Evolutionary conservation across 1,140 invertebrate species (phyloP).

Genomic region (Hesperophylax magnus): DNA sequence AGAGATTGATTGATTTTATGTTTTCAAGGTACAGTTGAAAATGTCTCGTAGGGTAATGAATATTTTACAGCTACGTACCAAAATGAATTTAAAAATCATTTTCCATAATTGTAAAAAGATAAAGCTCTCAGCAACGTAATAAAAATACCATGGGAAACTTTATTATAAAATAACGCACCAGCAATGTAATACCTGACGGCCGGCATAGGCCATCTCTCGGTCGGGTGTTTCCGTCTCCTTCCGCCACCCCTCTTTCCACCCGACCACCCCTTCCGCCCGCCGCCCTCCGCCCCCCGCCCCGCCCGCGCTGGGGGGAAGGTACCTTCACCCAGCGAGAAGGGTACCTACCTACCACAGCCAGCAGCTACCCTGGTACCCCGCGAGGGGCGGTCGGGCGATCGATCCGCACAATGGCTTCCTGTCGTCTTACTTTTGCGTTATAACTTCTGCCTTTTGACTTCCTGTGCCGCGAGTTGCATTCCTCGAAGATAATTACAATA

Average conservation of each 20-base stretch:
- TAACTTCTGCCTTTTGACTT: too few species aligned
- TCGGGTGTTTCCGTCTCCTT: constrained; percentile 43
- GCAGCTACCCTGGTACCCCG: not conserved
- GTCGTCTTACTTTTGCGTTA: too few species aligned
- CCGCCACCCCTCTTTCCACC: constrained; percentile 42
- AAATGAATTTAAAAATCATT: too few species aligned
- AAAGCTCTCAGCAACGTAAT: not conserved
- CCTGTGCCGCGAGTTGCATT: too few species aligned
- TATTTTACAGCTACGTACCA: too few species aligned
- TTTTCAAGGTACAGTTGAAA: too few species aligned
- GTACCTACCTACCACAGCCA: too few species aligned
- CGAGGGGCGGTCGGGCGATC: constrained; percentile 43
- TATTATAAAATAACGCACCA: not conserved
- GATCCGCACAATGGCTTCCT: constrained; percentile 25
- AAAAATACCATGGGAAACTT: not conserved
- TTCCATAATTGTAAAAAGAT: too few species aligned
- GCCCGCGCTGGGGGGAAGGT: constrained; percentile 25
- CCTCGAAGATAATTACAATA: too few species aligned
- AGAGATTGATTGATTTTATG: too few species aligned
- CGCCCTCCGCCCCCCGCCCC: constrained; percentile 51
- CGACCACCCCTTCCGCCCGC: constrained; percentile 12
- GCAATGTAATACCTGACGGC: not conserved
- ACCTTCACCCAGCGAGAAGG: too few species aligned
- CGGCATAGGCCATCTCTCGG: constrained; percentile 21
- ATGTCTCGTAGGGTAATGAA: too few species aligned